These are phyloP conservation scores for Melitaea cinxia DNA, from an alignment of 1,140 invertebrate species.

Conservation along the genomic window DNA sequence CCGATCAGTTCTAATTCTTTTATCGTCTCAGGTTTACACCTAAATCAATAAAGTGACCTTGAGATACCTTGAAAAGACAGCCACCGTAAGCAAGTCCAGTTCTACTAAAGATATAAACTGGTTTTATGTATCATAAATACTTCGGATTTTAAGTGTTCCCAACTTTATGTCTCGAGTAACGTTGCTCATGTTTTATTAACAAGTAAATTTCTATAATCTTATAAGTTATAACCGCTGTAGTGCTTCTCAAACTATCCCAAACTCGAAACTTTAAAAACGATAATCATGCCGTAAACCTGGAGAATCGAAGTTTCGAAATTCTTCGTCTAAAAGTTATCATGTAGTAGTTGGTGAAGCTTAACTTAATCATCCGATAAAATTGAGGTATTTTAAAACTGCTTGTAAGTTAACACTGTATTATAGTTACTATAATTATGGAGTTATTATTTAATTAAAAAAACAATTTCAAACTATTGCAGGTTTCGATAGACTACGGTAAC, in stretches of 20 bases:
- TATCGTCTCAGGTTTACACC: too few relatives aligned
- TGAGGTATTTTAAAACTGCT: too few relatives aligned
- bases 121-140: slow-evolving; percentile 17
- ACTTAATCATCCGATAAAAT: background rate
- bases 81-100: slow-evolving; percentile 7
- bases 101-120: slow-evolving; percentile 8
- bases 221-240: slow-evolving; percentile 2
- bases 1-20: too few relatives aligned
- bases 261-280: slow-evolving; percentile 14
- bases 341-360: background rate
- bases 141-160: slow-evolving; percentile 15
- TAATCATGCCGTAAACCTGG: slow-evolving; percentile 14
- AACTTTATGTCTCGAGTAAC: slow-evolving; percentile 12
- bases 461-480: too few relatives aligned
- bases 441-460: too few relatives aligned
- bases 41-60: background rate
- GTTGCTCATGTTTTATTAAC: slow-evolving; percentile 20
- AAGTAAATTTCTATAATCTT: slow-evolving; percentile 14
- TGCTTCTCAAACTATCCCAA: slow-evolving; percentile 10
- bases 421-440: too few relatives aligned
- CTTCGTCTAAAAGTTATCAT: slow-evolving; percentile 3
- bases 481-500: too few relatives aligned
- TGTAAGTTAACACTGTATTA: too few relatives aligned
- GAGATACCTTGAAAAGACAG: background rate
- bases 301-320: background rate